A percentile compares a stretch with the other conserved stretches of the same genome.
These are phyloP conservation scores for Myopa testacea DNA, from an alignment of 2,888 invertebrate genomes.

Conservation along the genomic window DNA sequence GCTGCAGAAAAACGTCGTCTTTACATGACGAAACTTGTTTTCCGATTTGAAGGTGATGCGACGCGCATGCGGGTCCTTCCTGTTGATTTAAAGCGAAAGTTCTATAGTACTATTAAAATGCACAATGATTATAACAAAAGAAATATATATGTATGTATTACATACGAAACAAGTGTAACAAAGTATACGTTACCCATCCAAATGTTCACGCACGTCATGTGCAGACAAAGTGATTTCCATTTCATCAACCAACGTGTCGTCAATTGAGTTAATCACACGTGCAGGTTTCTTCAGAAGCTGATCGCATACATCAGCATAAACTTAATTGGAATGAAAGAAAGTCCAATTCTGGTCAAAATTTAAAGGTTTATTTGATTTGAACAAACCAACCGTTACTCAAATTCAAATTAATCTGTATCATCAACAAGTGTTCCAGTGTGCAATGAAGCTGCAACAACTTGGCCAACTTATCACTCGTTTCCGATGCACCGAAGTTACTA, in stretches of 20 bases:
- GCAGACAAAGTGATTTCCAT: slow-evolving; percentile 61
- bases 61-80: slow-evolving; percentile 63
- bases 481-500: slow-evolving; percentile 60
- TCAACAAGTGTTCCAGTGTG: slow-evolving; percentile 63
- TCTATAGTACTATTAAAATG: background rate
- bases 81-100: slow-evolving; percentile 37
- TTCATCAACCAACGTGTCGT: slow-evolving; percentile 58
- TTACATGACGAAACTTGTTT: slow-evolving; percentile 59
- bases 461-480: slow-evolving; percentile 57
- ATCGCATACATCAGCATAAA: slow-evolving; percentile 60
- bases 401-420: slow-evolving; percentile 65
- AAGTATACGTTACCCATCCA: slow-evolving; percentile 55
- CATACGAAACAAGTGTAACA: background rate
- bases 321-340: slow-evolving; percentile 46
- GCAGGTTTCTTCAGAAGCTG: slow-evolving; percentile 59
- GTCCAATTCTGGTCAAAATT: background rate
- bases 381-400: slow-evolving; percentile 57
- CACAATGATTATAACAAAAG: background rate
- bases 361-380: background rate
- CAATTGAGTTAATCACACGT: slow-evolving; percentile 53
- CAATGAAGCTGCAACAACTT: slow-evolving; percentile 65
- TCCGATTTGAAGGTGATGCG: slow-evolving; percentile 60
- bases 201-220: slow-evolving; percentile 59
- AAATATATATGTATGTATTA: background rate
- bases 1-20: slow-evolving; percentile 62